phyloP scores from a whole-genome alignment of 2,888 invertebrate species.

The Scelioninae gen. 1 region DNA sequence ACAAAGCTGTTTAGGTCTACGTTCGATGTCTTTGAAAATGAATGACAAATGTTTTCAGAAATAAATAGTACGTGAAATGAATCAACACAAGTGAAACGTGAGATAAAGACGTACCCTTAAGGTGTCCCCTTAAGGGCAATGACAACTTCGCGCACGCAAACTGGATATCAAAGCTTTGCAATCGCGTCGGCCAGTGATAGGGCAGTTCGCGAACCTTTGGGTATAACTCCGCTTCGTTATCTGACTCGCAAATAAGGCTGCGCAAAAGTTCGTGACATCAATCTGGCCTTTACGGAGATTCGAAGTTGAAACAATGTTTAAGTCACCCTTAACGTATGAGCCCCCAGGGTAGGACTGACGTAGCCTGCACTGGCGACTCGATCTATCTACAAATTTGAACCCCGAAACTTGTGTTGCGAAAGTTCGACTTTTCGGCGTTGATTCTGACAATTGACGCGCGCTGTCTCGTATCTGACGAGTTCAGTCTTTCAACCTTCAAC shows the following conservation, averaged over 20 bases:
- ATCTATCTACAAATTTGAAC: too few relatives aligned
- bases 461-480: too few relatives aligned
- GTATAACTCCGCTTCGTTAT: constrained; percentile 84
- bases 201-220: constrained; percentile 79
- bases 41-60: constrained; percentile 13
- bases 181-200: constrained; percentile 76
- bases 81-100: too few relatives aligned
- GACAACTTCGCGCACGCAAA: constrained; percentile 65
- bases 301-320: constrained; percentile 84
- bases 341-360: constrained; percentile 79
- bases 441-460: too few relatives aligned
- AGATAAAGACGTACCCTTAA: constrained; percentile 33
- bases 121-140: constrained; percentile 51
- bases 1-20: constrained; percentile 41
- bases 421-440: too few relatives aligned
- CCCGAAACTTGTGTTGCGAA: too few relatives aligned
- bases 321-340: constrained; percentile 84
- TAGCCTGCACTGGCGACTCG: constrained; percentile 74
- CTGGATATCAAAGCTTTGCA: constrained; percentile 78
- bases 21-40: constrained; percentile 50
- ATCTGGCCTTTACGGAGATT: constrained; percentile 84
- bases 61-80: too few relatives aligned
- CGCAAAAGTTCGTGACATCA: constrained; percentile 84
- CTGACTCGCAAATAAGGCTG: constrained; percentile 85
- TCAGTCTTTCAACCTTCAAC: too few relatives aligned